These are phyloP conservation scores for Tragelaphus buxtoni DNA, from an alignment of 2,113 vertebrate species.

Conservation along the genomic window DNA sequence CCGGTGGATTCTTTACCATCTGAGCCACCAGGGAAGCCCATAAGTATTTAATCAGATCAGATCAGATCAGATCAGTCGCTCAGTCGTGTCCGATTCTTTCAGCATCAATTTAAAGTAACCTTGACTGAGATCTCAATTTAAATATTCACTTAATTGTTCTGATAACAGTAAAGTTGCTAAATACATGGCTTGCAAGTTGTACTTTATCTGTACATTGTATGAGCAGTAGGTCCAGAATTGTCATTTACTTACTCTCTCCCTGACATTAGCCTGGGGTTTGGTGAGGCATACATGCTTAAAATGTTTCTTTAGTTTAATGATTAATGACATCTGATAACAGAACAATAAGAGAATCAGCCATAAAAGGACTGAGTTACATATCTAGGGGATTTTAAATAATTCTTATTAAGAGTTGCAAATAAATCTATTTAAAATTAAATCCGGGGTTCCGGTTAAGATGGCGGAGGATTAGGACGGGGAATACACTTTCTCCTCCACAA, in stretches of 20 bases:
- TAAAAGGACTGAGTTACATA: background rate
- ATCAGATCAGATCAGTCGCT: no score
- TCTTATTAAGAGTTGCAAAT: background rate
- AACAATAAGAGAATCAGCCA: background rate
- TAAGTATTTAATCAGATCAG: background rate
- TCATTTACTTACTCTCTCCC: background rate
- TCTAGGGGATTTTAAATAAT: background rate
- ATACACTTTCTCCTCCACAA: no score
- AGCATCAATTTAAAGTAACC: slow-evolving; percentile 11
- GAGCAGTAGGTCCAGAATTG: background rate
- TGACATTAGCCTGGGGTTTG: background rate
- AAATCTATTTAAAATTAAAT: background rate
- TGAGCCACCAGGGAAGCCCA: background rate
- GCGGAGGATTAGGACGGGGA: no score
- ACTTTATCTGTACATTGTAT: background rate
- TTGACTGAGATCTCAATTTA: background rate
- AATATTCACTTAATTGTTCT: background rate
- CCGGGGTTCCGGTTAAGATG: no score
- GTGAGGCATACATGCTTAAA: background rate
- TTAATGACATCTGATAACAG: background rate
- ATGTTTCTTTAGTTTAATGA: background rate
- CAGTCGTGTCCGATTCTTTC: background rate
- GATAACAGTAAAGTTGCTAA: background rate
- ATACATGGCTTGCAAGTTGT: background rate
- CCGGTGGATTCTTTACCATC: background rate